Base-by-base conservation (phyloP, 2,113 vertebrate species). In the Melanerpes aurifrons region DNA sequence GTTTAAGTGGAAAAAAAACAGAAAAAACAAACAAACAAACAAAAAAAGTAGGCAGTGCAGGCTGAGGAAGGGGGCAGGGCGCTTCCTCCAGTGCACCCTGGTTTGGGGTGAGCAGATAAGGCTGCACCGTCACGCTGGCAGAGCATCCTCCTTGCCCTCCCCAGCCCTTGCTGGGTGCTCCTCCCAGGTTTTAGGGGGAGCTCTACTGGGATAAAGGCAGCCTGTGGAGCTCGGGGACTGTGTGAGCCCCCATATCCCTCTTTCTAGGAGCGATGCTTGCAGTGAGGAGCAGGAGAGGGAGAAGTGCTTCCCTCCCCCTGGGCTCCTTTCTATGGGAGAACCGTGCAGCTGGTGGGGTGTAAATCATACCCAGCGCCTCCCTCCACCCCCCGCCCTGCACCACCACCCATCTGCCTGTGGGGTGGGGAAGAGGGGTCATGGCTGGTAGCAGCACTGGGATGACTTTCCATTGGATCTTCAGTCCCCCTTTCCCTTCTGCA, bases 81-180 rank as follows among this genome's bases (percentile, higher is more conserved):
- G 1, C 92, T 94, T 94, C 87, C 84, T 78, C 9, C 77, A 86
- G 47, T 2, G 2, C 20, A 0, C 40, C 62, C 71, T 82, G 58
- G 62, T 75, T 96, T 94, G 92, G 94, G 70, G 90, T 89, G 90
- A 74, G 67, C 87, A 95, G 94, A 96, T 95, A 96, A 95, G 92
- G 74, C 32, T 75, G 54, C 26, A 29, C 74, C 9, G 0, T 87
- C 10, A 2, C 0, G 0, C 57, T 32, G 0, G 4, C 86, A 58
- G 53, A 73, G 57, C 64, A 43, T 85, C 59, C 63, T 89, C 77
- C 43, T 54, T 31, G 10, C 53, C 50, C 47, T 40, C 48, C 37
- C 75, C 0, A 2, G 31, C 48, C 40, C 45, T 82, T 1, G 0
- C 35, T 78, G 58, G 11, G 20, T 29, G 43, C 58, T 87, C 3